These are phyloP conservation scores for Cephus runcator DNA, from an alignment of 2,888 invertebrate species.

Conservation along the genomic window DNA sequence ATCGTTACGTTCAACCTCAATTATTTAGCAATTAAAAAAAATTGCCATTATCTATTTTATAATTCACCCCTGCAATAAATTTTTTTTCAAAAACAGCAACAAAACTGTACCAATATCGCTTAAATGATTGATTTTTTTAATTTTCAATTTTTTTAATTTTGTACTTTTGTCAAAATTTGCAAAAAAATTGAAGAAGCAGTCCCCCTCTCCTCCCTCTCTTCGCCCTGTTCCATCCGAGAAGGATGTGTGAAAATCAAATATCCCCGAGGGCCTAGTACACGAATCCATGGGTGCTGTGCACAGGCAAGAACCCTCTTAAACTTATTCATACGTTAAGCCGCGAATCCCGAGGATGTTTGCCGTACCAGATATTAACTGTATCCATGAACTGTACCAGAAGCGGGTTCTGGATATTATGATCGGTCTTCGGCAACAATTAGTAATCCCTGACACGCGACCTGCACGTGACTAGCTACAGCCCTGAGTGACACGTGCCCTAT, in stretches of 20 bases:
- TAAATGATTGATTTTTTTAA: too few relatives aligned
- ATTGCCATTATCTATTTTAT: neutral
- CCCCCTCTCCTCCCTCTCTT: too few relatives aligned
- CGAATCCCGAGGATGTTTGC: constrained; percentile 55
- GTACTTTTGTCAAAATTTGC: too few relatives aligned
- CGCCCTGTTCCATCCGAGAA: too few relatives aligned
- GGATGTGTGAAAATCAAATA: constrained; percentile 61
- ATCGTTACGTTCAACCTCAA: neutral
- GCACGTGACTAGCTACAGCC: constrained; percentile 47
- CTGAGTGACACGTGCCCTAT: constrained; percentile 37
- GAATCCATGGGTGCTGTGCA: too few relatives aligned
- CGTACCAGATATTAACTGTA: constrained; percentile 60
- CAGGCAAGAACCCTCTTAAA: constrained; percentile 28
- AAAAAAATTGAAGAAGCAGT: too few relatives aligned
- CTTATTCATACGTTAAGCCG: constrained; percentile 43
- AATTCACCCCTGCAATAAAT: too few relatives aligned
- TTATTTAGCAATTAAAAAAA: neutral
- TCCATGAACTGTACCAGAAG: constrained; percentile 43
- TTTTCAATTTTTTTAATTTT: too few relatives aligned
- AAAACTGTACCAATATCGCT: too few relatives aligned
- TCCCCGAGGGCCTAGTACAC: constrained; percentile 13
- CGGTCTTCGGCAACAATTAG: constrained; percentile 60
- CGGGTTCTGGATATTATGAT: constrained; percentile 56
- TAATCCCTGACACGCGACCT: constrained; percentile 59
- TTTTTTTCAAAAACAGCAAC: too few relatives aligned